Base-by-base conservation (phyloP, 1,140 invertebrate genomes). In the Microplitis demolitor region DNA sequence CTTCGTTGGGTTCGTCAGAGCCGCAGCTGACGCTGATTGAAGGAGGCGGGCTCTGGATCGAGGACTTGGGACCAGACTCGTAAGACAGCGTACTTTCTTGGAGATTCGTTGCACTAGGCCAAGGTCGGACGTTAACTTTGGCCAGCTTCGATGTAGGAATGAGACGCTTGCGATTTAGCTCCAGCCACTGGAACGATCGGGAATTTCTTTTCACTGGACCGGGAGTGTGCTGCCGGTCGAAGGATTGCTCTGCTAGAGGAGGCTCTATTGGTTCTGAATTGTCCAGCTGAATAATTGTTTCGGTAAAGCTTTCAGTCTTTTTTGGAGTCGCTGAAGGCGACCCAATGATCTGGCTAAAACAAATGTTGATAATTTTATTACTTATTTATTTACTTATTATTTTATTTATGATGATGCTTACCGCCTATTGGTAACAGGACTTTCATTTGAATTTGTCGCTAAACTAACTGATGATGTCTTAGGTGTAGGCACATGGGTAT, bases 271-370 rank as follows among this genome's bases (percentile, higher is more conserved):
- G 76, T 63, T 85, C 84, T 62, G 73, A 81, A 72, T 77, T 16
- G 78, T 85, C 85, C 78, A 85, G 60, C 37, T 85, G 79, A 74
- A 85, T 63, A 83, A 85, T 66, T 73, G 84, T 85, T 80, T 86
- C 85, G 80, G 77, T 61, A 82, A 63, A 73, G 61, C 78, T 82
- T 76, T 78, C 76, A 83, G 75, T 75, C 78, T 82, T 77, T 62
- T 67, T 74, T 71, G 82, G 77, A 84, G 78, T 72, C 73, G 80
- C 74, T 74, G 79, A 69, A 84, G 81, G 81, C 74, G 79, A 76
- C 71, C 74, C 77, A 78, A 78, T 84, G 77, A 85, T 85, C 85
- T 87, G 85, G 82, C 85, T 87, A 79, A 78, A 87, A 85, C 84
- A 86, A 87, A 85, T 78, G 33, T 16, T 58, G 13, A 35, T 16